Evolutionary conservation across 1,140 invertebrate genomes (phyloP), one percentile per base, ranked within the genome.

Genomic region (Drosophila paulistorum): DNA sequence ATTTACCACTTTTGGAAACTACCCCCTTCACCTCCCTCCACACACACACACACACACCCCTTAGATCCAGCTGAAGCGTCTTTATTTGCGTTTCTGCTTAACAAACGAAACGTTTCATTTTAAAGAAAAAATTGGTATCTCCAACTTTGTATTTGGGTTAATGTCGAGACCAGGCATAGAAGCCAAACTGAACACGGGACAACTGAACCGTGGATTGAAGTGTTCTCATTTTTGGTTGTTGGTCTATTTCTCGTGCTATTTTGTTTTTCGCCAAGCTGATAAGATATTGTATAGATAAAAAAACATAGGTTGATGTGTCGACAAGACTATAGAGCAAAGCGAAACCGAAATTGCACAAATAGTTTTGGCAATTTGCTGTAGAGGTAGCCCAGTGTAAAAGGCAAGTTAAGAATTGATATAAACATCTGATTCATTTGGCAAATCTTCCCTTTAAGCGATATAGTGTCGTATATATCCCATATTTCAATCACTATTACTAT

Each of bases 111-210:
- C 9, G 45, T 51, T 51, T 45, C 42, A 7, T 45, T 37, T 11
- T 37, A 2, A 11, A 11, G 6, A 20, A 51, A 20, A 48, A 48
- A 48, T 48, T 51, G 45, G 45, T 48, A 48, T 48, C 45, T 48
- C 45, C 45, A 17, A 48, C 45, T 48, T 30, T 9, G 17, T 80
- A 71, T 78, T 78, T 75, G 76, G 71, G 68, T 80, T 78, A 80
- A 75, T 71, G 67, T 70, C 63, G 41, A 66, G 37, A 39, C 62
- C 54, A 59, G 62, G 39, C 61, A 33, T 1, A 13, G 30, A 55
- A 48, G 45, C 7, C 45, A 30, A 48, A 51, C 17, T 23, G 45
- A 51, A 10, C 45, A 23, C 13, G 17, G 17, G 45, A 20, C 7
- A 20, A 51, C 20, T 20, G 17, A 51, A 51, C 45, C 45, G 42